Percentiles rank a stretch among this genome's conserved stretches.
These are phyloP conservation scores for Tragelaphus strepsiceros DNA, from an alignment of 2,113 vertebrate species.

Conservation along the genomic window DNA sequence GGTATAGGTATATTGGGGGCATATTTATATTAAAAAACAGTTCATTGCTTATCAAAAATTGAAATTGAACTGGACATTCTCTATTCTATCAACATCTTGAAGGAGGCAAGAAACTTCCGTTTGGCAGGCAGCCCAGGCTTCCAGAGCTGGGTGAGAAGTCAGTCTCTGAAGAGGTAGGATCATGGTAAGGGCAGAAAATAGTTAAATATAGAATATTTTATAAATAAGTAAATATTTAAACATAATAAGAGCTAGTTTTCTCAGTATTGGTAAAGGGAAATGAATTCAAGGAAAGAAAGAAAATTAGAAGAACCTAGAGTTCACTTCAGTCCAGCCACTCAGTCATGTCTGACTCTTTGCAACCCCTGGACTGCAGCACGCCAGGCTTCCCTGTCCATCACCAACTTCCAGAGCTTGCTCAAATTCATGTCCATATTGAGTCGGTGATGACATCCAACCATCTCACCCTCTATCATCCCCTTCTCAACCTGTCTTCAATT, in stretches of 20 bases:
- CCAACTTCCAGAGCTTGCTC: background rate
- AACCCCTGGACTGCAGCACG: background rate
- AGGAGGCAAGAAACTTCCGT: background rate
- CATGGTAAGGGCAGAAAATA: background rate
- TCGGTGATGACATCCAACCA: background rate
- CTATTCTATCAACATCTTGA: background rate
- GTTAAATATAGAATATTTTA: background rate
- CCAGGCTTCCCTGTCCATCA: background rate
- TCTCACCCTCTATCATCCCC: background rate
- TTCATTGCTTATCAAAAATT: background rate
- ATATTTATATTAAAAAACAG: background rate
- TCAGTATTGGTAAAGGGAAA: background rate
- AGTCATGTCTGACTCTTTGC: background rate
- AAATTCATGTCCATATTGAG: accelerated
- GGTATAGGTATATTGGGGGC: background rate
- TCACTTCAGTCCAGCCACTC: background rate
- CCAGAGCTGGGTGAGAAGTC: background rate
- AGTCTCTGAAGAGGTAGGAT: background rate
- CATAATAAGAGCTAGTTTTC: background rate
- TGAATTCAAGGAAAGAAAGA: background rate
- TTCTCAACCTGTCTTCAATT: background rate
- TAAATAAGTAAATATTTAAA: background rate
- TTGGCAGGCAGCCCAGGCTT: background rate
- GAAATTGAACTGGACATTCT: background rate
- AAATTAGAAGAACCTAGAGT: background rate